phyloP scores from a whole-genome alignment of 2,797 vertebrate species.

The Malacoraja senta region DNA sequence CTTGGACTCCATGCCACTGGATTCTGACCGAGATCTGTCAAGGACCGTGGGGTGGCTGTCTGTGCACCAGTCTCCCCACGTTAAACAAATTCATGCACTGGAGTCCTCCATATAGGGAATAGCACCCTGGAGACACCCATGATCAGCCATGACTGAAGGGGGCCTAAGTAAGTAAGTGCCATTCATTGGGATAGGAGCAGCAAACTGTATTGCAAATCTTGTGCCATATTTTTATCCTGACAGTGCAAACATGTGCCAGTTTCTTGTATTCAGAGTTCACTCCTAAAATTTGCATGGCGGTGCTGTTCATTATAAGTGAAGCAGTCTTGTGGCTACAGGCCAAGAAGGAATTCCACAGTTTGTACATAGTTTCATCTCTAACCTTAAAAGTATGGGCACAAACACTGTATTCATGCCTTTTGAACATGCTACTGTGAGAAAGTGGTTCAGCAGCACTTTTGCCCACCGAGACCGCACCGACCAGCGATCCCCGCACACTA shows the following conservation, averaged over 20 bases:
- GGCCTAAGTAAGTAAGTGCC: too few relatives aligned
- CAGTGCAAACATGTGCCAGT: not conserved
- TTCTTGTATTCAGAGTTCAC: not conserved
- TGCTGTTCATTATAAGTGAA: not conserved
- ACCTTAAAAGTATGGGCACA: not conserved
- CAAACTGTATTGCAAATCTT: not conserved
- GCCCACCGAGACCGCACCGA: too few relatives aligned
- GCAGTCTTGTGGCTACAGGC: not conserved
- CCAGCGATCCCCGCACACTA: too few relatives aligned
- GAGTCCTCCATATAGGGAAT: too few relatives aligned
- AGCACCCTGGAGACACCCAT: too few relatives aligned
- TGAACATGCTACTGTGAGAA: not conserved
- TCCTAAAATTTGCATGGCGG: not conserved
- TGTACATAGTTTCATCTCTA: not conserved
- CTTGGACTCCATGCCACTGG: too few relatives aligned
- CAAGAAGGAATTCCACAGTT: not conserved
- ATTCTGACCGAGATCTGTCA: too few relatives aligned
- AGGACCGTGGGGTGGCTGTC: too few relatives aligned
- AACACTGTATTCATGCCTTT: not conserved
- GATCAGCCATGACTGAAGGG: too few relatives aligned
- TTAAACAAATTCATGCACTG: too few relatives aligned
- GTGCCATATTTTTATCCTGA: not conserved
- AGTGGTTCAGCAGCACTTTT: not conserved
- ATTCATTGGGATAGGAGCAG: not conserved
- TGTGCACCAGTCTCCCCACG: too few relatives aligned